A percentile compares a stretch with the other conserved stretches of the same genome.
Evolutionary conservation across 2,113 vertebrate genomes (phyloP).

Genomic region (Terrapene triunguis): DNA sequence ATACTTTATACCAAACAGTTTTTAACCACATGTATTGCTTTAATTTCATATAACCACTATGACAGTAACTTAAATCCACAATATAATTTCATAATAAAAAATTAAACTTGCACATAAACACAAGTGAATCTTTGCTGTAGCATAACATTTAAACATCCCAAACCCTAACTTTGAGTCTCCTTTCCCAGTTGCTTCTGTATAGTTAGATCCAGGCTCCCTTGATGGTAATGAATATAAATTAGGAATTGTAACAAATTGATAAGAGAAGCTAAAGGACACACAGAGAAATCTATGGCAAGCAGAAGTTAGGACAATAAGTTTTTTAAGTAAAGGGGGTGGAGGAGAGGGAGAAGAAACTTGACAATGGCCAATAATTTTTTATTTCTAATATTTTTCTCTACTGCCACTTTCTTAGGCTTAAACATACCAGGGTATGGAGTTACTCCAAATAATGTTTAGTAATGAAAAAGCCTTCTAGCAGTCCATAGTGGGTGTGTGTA

Average conservation of each 20-base stretch:
- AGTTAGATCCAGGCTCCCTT: background rate
- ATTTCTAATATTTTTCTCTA: no score
- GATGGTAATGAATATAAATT: background rate
- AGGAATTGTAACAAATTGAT: background rate
- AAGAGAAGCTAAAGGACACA: background rate
- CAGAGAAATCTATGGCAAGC: no score
- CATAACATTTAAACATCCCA: background rate
- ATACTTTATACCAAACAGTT: background rate
- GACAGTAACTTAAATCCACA: background rate
- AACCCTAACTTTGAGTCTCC: background rate
- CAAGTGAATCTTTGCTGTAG: background rate
- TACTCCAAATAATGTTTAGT: no score
- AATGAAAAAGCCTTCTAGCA: no score
- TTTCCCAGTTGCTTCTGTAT: background rate
- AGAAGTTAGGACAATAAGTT: no score
- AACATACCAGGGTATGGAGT: no score
- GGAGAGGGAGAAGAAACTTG: no score
- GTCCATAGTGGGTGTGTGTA: no score
- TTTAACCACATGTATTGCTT: fast-evolving
- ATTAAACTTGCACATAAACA: conserved; percentile 2
- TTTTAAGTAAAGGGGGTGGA: no score
- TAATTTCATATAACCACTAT: background rate
- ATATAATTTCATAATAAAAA: background rate
- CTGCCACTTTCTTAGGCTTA: no score
- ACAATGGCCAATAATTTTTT: no score